A percentile compares a stretch with the other conserved stretches of the same genome.
These are phyloP conservation scores for Salarias fasciatus DNA, from an alignment of 2,797 vertebrate genomes.

Conservation along the genomic window DNA sequence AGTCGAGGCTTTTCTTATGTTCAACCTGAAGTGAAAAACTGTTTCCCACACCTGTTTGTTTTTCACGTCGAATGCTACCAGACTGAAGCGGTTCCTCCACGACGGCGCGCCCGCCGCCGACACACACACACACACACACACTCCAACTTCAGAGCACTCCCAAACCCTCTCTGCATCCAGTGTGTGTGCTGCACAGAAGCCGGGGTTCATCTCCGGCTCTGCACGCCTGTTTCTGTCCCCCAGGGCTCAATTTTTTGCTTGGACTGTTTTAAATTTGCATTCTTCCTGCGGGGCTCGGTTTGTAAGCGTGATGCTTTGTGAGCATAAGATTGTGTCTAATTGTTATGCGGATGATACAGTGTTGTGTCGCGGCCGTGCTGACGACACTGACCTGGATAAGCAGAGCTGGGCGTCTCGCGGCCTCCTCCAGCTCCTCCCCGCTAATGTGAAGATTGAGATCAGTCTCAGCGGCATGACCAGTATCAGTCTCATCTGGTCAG, in stretches of 20 bases:
- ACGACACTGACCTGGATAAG: constrained; percentile 16
- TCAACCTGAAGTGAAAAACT: no score
- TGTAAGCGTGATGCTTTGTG: constrained; percentile 26
- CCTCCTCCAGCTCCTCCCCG: background rate
- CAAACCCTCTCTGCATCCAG: no score
- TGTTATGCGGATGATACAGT: constrained; percentile 50
- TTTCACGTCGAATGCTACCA: no score
- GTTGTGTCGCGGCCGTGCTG: constrained; percentile 16
- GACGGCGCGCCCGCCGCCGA: no score
- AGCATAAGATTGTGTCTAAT: constrained; percentile 34
- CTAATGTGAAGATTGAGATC: constrained; percentile 8
- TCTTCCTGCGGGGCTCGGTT: constrained; percentile 29
- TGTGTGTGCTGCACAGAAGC: background rate
- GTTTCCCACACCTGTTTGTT: no score
- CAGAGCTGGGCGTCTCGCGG: constrained; percentile 4
- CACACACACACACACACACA: no score
- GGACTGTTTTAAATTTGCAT: constrained; percentile 34
- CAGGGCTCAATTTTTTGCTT: background rate
- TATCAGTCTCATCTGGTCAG: background rate
- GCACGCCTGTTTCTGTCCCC: constrained; percentile 8
- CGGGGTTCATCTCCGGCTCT: constrained; percentile 15
- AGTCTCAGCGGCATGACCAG: constrained; percentile 10
- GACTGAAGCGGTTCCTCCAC: no score
- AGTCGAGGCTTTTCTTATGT: no score
- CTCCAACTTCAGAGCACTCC: no score